Evolutionary conservation across 1,140 invertebrate genomes (phyloP).

Genomic region (Potamilus streckersoni): DNA sequence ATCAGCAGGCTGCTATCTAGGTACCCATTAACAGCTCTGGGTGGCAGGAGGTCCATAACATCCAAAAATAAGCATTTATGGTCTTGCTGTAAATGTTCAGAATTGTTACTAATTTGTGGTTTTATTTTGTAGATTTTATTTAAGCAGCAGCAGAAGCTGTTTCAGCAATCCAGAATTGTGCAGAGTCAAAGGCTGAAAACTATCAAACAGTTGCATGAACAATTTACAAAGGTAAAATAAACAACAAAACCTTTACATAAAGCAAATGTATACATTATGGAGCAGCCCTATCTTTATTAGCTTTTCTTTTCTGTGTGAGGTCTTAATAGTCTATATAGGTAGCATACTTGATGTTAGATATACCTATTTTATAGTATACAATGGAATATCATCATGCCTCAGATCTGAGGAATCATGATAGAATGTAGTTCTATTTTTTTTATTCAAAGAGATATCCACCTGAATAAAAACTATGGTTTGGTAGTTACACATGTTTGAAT

Average conservation of each 20-base stretch:
- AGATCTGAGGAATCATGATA: too few relatives aligned
- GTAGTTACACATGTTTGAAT: too few relatives aligned
- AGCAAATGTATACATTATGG: not conserved
- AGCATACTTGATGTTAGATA: too few relatives aligned
- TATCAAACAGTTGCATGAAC: conserved; percentile 61
- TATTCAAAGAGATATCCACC: too few relatives aligned
- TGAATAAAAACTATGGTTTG: too few relatives aligned
- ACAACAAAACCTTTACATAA: not conserved
- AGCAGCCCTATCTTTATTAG: not conserved
- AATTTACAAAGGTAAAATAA: conserved; percentile 56
- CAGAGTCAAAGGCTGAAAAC: conserved; percentile 64
- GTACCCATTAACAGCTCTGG: not conserved
- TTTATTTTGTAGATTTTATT: conserved; percentile 43
- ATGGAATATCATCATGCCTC: too few relatives aligned
- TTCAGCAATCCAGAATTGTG: conserved; percentile 62
- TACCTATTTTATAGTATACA: too few relatives aligned
- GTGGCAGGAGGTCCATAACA: not conserved
- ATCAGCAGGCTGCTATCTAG: not conserved
- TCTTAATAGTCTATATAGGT: too few relatives aligned
- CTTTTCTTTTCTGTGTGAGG: not conserved
- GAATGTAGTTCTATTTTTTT: too few relatives aligned
- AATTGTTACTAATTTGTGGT: not conserved
- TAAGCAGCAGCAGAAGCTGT: conserved; percentile 64
- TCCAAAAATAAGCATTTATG: not conserved
- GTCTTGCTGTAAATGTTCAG: not conserved